A percentile compares a stretch with the other conserved stretches of the same genome.
These are phyloP conservation scores for Gasterosteus nipponicus DNA, from an alignment of 2,113 vertebrate genomes.

Conservation along the genomic window DNA sequence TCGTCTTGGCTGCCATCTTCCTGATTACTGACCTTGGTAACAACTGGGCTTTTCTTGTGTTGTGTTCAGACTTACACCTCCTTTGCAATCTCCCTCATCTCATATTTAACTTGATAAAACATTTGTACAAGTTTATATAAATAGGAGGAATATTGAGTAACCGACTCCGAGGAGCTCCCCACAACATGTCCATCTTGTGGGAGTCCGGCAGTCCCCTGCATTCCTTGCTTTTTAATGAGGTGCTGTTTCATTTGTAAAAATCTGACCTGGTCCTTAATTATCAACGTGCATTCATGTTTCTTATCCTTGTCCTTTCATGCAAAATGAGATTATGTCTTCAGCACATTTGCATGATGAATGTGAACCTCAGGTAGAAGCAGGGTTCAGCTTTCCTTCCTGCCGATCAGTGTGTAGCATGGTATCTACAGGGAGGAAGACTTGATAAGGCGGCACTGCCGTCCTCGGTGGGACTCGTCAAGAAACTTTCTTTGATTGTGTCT, in stretches of 20 bases:
- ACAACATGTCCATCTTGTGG: no score
- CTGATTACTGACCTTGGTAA: no score
- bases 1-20: no score
- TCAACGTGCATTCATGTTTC: background rate
- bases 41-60: no score
- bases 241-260: background rate
- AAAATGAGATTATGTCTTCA: background rate
- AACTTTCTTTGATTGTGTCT: constrained; percentile 87
- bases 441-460: constrained; percentile 77
- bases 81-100: no score
- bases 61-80: no score
- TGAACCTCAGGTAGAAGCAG: constrained; percentile 15
- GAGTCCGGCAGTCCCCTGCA: no score
- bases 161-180: no score
- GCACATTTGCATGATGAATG: background rate
- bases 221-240: background rate
- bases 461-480: constrained; percentile 90
- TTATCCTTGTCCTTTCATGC: background rate
- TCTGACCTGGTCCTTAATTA: background rate
- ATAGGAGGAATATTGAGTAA: no score
- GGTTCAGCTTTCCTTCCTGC: constrained; percentile 10
- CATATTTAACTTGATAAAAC: no score
- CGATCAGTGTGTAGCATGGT: constrained; percentile 5
- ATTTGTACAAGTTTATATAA: no score
- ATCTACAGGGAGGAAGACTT: constrained; percentile 20